Conservation (phyloP, 2,888 invertebrate genomes). For the Drosophila incognita region DNA sequence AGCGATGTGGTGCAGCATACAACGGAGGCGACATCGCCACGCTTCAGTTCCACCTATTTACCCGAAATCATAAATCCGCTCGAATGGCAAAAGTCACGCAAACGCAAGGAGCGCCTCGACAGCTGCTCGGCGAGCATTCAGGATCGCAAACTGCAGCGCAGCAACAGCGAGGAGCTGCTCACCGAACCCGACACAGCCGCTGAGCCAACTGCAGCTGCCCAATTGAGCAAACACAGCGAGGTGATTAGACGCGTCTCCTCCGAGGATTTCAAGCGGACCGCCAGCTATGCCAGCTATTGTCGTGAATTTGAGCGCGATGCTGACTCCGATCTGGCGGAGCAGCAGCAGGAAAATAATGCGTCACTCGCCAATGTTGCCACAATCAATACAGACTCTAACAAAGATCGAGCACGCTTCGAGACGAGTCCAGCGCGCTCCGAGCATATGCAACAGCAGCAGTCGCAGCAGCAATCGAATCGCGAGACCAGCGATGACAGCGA, state of each 20-base stretch:
- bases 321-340: constrained; percentile 28
- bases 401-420: constrained; percentile 80
- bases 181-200: constrained; percentile 85
- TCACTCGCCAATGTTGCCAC: constrained; percentile 72
- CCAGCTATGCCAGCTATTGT: constrained; percentile 77
- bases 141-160: constrained; percentile 88
- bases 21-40: constrained; percentile 53
- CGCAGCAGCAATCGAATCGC: constrained; percentile 77
- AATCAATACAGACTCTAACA: constrained; percentile 61
- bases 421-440: constrained; percentile 85
- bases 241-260: constrained; percentile 83
- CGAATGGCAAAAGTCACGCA: constrained; percentile 86
- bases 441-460: neutral
- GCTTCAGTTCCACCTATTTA: constrained; percentile 84
- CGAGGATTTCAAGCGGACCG: constrained; percentile 83
- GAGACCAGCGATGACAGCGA: constrained; percentile 86
- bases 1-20: constrained; percentile 47
- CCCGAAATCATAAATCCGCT: constrained; percentile 85
- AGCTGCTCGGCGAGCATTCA: constrained; percentile 87
- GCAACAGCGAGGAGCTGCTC: constrained; percentile 87
- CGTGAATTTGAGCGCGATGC: constrained; percentile 71
- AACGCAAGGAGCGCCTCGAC: constrained; percentile 88
- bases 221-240: constrained; percentile 50
- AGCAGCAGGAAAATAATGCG: constrained; percentile 78
- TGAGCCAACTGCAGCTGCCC: neutral